Evolutionary conservation across 2,888 invertebrate species (phyloP), one percentile per base, ranked within the genome.

Genomic region (Caenorhabditis zanzibari): DNA sequence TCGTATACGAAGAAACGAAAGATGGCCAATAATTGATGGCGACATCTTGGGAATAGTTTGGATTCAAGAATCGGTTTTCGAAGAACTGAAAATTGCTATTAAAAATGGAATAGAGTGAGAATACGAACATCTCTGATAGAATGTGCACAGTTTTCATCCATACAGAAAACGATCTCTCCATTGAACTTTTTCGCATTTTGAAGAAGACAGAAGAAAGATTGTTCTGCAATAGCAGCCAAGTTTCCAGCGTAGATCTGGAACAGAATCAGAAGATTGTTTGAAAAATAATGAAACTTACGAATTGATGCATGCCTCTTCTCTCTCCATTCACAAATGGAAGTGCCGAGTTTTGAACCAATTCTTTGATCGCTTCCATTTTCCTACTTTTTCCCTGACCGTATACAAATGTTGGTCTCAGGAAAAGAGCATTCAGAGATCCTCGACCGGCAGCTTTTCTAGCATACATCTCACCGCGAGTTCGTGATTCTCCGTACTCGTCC

Each of bases 401-500:
- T 14, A 91, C 81, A 44, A 89, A 77, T 9, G 88, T 86, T 7
- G 91, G 88, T 5, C 91, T 85, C 26, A 91, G 85, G 64, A 90
- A 91, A 16, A 90, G 66, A 1, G 82, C 90, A 32, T 87, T 64
- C 22, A 91, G 1, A 9, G 32, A 26, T 26, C 74, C 76, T 26
- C 69, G 41, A 10, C 82, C 63, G 7, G 81, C 85, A 1, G 85
- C 85, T 32, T 83, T 86, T 22, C 91, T 82, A 0, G 87, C 90
- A 35, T 81, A 87, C 83, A 91, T 83, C 79, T 91, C 91, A 5
- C 88, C 91, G 9, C 87, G 71, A 59, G 88, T 88, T 16, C 88
- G 75, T 22, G 90, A 87, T 81, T 90, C 90, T 47, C 91, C 91
- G 71, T 90, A 91, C 41, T 86, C 81, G n/a, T 90, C 91, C 9